Conservation (phyloP, 2,113 vertebrate genomes). For the Colinus virginianus region DNA sequence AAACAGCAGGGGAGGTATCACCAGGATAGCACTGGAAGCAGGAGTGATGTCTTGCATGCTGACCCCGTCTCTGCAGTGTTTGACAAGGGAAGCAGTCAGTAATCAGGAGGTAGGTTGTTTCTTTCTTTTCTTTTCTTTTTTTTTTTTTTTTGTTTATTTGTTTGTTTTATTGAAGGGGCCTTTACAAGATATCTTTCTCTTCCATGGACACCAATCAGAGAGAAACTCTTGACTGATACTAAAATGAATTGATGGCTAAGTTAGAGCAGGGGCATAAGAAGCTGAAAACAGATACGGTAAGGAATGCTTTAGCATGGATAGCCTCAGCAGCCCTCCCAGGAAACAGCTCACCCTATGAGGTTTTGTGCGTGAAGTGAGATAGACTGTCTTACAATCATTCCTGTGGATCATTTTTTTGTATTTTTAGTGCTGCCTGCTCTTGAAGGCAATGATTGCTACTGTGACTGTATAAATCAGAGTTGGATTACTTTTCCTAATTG, state of each 20-base stretch:
- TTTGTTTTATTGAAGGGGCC: not conserved
- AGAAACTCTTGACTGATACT: not conserved
- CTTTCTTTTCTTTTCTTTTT: not conserved
- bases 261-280: not conserved
- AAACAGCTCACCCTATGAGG: not conserved
- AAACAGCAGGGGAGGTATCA: not conserved
- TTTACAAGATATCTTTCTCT: not conserved
- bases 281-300: not conserved
- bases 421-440: not conserved
- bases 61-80: rapidly evolving
- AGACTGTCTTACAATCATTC: not conserved
- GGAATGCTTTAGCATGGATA: not conserved
- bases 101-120: not conserved
- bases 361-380: not conserved
- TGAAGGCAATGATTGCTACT: not conserved
- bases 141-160: no score
- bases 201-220: not conserved
- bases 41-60: not conserved
- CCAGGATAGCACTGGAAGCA: not conserved
- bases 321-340: not conserved
- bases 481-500: not conserved
- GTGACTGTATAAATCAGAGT: not conserved
- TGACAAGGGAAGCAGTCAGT: not conserved
- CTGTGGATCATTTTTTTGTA: not conserved
- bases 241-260: not conserved